Conservation (phyloP, 2,797 vertebrate species). For the Anabacerthia variegaticeps region DNA sequence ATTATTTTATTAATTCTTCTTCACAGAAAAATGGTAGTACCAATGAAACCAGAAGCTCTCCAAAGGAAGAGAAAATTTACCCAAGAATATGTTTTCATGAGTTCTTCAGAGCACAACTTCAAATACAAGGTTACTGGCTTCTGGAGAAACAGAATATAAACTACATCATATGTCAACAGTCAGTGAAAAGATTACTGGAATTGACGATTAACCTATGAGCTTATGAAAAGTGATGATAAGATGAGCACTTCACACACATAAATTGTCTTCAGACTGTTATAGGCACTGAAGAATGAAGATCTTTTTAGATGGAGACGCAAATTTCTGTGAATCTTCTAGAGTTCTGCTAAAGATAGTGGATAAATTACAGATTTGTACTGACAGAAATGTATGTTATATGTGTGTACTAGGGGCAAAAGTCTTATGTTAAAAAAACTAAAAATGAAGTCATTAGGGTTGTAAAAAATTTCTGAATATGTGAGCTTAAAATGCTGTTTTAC, state of each 20-base stretch:
- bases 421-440: not conserved
- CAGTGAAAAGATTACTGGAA: not conserved
- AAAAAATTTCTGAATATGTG: not conserved
- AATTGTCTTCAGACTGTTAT: not conserved
- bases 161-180: not conserved
- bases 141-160: not conserved
- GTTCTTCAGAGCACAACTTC: not conserved
- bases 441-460: not conserved
- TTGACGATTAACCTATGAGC: not conserved
- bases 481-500: not conserved
- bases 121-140: not conserved
- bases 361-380: not conserved
- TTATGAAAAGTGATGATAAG: not conserved
- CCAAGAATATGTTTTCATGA: not conserved
- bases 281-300: not conserved
- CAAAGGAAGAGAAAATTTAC: not conserved
- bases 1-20: not conserved
- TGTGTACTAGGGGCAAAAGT: not conserved
- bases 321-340: not conserved
- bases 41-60: not conserved
- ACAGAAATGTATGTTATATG: not conserved
- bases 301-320: not conserved
- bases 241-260: not conserved
- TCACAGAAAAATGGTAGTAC: not conserved
- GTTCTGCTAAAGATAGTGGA: not conserved